Conservation (phyloP, 2,888 invertebrate species). For the Terebella lapidaria region DNA sequence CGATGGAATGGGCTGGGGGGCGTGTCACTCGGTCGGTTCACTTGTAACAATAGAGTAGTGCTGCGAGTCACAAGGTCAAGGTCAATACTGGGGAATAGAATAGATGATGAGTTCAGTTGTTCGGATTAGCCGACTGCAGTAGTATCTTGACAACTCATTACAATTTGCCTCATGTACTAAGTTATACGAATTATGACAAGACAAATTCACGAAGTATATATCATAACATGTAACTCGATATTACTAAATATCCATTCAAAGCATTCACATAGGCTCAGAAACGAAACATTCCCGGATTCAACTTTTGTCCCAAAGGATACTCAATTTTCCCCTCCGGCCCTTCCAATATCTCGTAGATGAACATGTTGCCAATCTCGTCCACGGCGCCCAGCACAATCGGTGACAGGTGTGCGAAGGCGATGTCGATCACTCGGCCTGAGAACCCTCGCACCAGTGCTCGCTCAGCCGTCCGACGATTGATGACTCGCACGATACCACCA, state of each 20-base stretch:
- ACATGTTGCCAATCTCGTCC: constrained; percentile 78
- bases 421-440: constrained; percentile 81
- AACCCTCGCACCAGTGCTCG: constrained; percentile 81
- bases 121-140: no score
- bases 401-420: constrained; percentile 81
- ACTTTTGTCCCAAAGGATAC: constrained; percentile 52
- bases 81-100: no score
- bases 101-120: no score
- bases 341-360: constrained; percentile 58
- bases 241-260: no score
- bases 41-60: constrained; percentile 26
- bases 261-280: no score
- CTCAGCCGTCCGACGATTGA: constrained; percentile 70
- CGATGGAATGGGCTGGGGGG: constrained; percentile 60
- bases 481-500: constrained; percentile 71
- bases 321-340: constrained; percentile 35
- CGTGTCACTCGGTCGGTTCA: constrained; percentile 33
- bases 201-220: no score
- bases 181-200: no score
- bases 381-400: constrained; percentile 78
- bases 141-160: no score
- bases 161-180: no score
- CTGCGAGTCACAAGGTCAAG: background rate
- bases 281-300: no score
- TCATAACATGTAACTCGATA: no score